Percentiles rank a stretch among this genome's conserved stretches.
These are phyloP conservation scores for Drosophila teissieri DNA, from an alignment of 1,140 invertebrate species.

Conservation along the genomic window DNA sequence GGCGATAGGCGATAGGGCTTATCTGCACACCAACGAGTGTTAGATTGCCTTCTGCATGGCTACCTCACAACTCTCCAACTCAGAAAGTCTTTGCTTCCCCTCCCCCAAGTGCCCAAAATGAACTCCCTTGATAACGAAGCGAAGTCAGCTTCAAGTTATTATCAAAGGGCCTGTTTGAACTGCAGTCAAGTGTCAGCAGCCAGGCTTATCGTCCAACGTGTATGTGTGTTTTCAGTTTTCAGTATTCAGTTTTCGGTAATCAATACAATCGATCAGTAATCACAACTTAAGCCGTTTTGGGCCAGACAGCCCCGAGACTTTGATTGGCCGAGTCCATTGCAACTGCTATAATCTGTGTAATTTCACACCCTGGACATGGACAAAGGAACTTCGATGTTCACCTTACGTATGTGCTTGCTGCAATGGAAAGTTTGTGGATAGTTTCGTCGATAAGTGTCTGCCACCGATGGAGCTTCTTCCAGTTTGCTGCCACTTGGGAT, in stretches of 20 bases:
- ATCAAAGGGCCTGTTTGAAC: constrained; percentile 20
- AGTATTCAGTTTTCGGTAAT: background rate
- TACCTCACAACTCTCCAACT: too few relatives aligned
- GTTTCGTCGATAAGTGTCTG: too few relatives aligned
- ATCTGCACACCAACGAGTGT: background rate
- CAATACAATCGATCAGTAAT: background rate
- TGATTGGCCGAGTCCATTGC: constrained; percentile 3
- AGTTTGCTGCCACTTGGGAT: background rate
- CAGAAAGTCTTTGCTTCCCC: too few relatives aligned
- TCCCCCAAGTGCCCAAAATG: too few relatives aligned
- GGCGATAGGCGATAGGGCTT: constrained; percentile 2
- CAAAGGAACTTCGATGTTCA: background rate
- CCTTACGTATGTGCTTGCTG: too few relatives aligned
- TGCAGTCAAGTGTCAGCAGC: background rate
- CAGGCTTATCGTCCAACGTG: too few relatives aligned
- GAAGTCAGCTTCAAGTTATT: background rate
- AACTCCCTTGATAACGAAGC: background rate
- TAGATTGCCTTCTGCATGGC: background rate
- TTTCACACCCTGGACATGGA: background rate
- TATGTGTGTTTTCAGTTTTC: too few relatives aligned
- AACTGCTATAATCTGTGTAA: too few relatives aligned
- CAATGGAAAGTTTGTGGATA: too few relatives aligned
- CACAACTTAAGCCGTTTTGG: background rate
- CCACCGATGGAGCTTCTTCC: background rate
- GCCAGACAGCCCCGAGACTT: constrained; percentile 4